phyloP scores from a whole-genome alignment of 2,888 invertebrate genomes.

The Archips crataeganus region DNA sequence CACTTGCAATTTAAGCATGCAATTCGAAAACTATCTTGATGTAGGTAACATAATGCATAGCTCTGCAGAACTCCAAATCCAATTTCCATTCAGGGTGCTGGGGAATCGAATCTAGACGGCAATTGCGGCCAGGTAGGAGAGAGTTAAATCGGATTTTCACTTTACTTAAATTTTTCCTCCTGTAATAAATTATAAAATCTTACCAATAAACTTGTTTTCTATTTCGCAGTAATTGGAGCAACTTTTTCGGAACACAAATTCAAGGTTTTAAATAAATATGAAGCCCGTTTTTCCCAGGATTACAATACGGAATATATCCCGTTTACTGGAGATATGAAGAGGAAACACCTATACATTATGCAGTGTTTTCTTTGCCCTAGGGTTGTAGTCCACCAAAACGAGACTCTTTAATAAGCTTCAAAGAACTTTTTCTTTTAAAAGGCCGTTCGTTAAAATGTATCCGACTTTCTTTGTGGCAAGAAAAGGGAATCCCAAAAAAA shows the following conservation, averaged over 20 bases:
- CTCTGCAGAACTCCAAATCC: conserved; percentile 75
- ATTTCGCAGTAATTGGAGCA: conserved; percentile 18
- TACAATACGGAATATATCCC: conserved; percentile 20
- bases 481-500: conserved; percentile 71
- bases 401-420: conserved; percentile 75
- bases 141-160: conserved; percentile 76
- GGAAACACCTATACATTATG: conserved; percentile 51
- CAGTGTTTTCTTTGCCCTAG: conserved; percentile 56
- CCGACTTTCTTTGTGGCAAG: conserved; percentile 74
- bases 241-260: not conserved
- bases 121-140: conserved; percentile 77
- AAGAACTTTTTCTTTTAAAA: conserved; percentile 73
- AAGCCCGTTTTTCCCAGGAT: conserved; percentile 25
- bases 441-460: conserved; percentile 73
- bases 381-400: conserved; percentile 65
- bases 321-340: conserved; percentile 14
- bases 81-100: conserved; percentile 74
- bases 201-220: conserved; percentile 46
- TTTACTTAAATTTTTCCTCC: conserved; percentile 60
- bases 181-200: conserved; percentile 57
- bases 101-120: conserved; percentile 75
- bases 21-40: conserved; percentile 66
- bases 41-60: conserved; percentile 66
- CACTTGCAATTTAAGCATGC: conserved; percentile 49
- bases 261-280: conserved; percentile 9